These are phyloP conservation scores for Rhagonycha fulva DNA, from an alignment of 2,888 invertebrate genomes.

Conservation along the genomic window DNA sequence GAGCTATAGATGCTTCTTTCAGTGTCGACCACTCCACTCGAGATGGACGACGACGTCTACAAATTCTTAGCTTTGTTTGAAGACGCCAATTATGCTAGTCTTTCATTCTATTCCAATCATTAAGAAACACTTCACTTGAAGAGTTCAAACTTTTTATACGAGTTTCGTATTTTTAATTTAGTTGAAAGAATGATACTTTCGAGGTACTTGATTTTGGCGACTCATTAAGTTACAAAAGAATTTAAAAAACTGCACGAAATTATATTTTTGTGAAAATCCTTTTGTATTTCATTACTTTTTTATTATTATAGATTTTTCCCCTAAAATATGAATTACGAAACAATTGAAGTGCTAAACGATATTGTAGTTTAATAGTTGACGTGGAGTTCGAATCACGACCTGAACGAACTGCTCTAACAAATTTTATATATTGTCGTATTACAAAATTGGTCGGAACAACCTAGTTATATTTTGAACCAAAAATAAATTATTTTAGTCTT, in stretches of 20 bases:
- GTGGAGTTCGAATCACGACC: no score
- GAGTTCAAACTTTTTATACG: slow-evolving; percentile 36
- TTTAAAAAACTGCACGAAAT: not conserved
- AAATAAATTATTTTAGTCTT: no score
- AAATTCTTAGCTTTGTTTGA: slow-evolving; percentile 40
- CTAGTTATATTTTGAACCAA: no score
- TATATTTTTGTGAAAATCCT: not conserved
- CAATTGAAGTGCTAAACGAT: no score
- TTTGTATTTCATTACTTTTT: not conserved
- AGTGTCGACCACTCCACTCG: slow-evolving; percentile 6
- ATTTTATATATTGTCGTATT: no score
- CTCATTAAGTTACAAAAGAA: not conserved
- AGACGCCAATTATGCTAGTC: slow-evolving; percentile 44
- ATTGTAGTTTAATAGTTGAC: no score
- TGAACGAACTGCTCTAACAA: no score
- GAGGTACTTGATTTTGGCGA: not conserved
- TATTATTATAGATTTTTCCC: no score
- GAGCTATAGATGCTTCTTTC: not conserved
- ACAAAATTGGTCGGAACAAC: no score
- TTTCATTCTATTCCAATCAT: slow-evolving; percentile 42
- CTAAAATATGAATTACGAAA: no score
- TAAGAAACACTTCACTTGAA: slow-evolving; percentile 39
- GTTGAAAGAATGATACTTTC: slow-evolving; percentile 28
- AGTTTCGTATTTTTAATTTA: slow-evolving; percentile 25
- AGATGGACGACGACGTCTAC: slow-evolving; percentile 30